phyloP scores from a whole-genome alignment of 2,113 vertebrate species.

The Anseranas semipalmata region DNA sequence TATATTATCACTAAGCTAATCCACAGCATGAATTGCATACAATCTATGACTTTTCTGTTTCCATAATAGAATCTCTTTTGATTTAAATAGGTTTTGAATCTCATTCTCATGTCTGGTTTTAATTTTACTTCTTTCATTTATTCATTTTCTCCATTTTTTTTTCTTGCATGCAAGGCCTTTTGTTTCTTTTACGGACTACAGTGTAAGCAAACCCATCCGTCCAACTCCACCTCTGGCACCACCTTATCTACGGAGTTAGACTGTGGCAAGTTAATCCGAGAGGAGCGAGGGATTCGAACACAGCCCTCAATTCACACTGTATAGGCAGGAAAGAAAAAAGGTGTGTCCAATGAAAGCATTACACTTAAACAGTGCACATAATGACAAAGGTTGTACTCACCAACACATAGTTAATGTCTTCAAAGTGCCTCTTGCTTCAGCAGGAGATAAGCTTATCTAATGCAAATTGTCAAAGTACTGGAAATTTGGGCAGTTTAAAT shows the following conservation, averaged over 20 bases:
- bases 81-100: conserved; percentile 24
- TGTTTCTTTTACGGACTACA: conserved; percentile 95
- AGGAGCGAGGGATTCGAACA: conserved; percentile 80
- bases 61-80: background rate
- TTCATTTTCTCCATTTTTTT: conserved; percentile 65
- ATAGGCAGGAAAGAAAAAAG: conserved; percentile 79
- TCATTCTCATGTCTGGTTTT: conserved; percentile 52
- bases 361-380: background rate
- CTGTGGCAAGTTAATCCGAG: conserved; percentile 90
- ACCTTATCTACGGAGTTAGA: conserved; percentile 94
- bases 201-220: conserved; percentile 87
- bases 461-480: background rate
- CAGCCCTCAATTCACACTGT: conserved; percentile 80
- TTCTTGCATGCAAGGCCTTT: conserved; percentile 90
- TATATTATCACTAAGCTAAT: background rate
- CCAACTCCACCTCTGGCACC: conserved; percentile 89
- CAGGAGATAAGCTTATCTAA: background rate
- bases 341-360: conserved; percentile 53
- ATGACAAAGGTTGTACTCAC: background rate
- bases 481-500: background rate
- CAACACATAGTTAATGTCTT: background rate
- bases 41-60: conserved; percentile 33
- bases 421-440: background rate
- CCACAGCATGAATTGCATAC: background rate
- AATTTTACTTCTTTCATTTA: conserved; percentile 37